Base-by-base conservation (phyloP, 1,140 invertebrate genomes). In the Whitmania pigra region DNA sequence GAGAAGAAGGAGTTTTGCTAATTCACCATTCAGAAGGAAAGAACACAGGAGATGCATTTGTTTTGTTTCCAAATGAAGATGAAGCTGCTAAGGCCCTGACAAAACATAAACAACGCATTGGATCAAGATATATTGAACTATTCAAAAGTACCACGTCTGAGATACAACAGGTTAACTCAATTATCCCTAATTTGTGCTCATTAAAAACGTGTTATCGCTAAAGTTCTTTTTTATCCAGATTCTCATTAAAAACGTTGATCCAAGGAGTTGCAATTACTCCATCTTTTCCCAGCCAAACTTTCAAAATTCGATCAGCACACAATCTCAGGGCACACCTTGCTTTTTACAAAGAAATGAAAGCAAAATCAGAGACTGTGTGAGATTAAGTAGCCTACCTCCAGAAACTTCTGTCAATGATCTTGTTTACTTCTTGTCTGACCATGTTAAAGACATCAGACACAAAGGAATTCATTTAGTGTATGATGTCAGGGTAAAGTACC, bases 1-100 rank as follows among this genome's bases (percentile, higher is more conserved):
- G 29, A 20, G 57, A 63, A 63, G 57, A 63, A 25, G 57, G 57
- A 22, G 57, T 63, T 63, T 63, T 63, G 57, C 29, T 63, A 7
- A 31, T 63, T 22, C 29, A 63, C 15, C 57, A 63, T 6, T 63
- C 57, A 63, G 57, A 63, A 31, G 57, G 57, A 25, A 63, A 31
- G 20, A 63, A n/a, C 15, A 63, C 57, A 22, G 57, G 57, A 25
- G 57, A 63, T 31, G 57, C 57, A 1, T 63, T 63, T 63, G 57
- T 63, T 13, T 31, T 63, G 22, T 63, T 63, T 13, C 6, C 57
- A 22, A 63, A 63, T 63, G 57, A 63, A 31, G 57, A 63, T 22
- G 57, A 63, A 31, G 57, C 22, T 63, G 20, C 20, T 31, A 63
- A n/a, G 29, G 57, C 57, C 22, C 29, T 63, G 18, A 63, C 6